These are phyloP conservation scores for Ploceus nigricollis DNA, from an alignment of 2,113 vertebrate species.

Conservation along the genomic window DNA sequence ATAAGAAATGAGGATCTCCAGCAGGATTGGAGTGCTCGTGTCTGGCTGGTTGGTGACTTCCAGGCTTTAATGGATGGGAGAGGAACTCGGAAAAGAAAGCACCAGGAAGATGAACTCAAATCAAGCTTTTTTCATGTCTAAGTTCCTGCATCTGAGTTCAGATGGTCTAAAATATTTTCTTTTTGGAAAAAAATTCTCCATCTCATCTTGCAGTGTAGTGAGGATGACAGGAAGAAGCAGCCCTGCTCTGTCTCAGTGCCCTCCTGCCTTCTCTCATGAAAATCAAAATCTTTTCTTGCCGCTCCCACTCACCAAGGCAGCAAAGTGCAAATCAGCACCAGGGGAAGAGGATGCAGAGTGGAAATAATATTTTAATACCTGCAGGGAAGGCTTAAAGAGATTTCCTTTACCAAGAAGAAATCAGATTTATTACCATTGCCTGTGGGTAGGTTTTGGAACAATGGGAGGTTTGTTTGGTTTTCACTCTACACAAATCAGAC, in stretches of 20 bases:
- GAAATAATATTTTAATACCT: slow-evolving; percentile 52
- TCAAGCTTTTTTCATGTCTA: neutral
- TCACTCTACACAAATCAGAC: slow-evolving; percentile 34
- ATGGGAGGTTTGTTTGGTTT: neutral
- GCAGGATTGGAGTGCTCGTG: neutral
- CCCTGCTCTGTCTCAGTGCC: neutral
- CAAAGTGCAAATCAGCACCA: neutral
- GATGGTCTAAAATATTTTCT: neutral
- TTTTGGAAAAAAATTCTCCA: neutral
- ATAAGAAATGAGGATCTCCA: neutral
- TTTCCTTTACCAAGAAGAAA: slow-evolving; percentile 34
- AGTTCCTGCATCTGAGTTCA: neutral
- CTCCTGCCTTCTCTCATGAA: neutral
- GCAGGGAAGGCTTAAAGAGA: slow-evolving; percentile 9
- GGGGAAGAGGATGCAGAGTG: slow-evolving; percentile 23
- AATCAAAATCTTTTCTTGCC: neutral
- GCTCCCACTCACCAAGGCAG: neutral
- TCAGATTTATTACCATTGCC: slow-evolving; percentile 22
- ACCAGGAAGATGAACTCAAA: neutral
- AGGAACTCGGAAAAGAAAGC: neutral
- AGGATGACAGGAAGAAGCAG: neutral
- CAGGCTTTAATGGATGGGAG: neutral
- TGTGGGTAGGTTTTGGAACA: slow-evolving; percentile 21
- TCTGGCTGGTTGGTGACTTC: neutral
- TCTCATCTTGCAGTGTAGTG: neutral